Evolutionary conservation across 2,888 invertebrate genomes (phyloP), one percentile per base, ranked within the genome.

Genomic region (Machimus rusticus): DNA sequence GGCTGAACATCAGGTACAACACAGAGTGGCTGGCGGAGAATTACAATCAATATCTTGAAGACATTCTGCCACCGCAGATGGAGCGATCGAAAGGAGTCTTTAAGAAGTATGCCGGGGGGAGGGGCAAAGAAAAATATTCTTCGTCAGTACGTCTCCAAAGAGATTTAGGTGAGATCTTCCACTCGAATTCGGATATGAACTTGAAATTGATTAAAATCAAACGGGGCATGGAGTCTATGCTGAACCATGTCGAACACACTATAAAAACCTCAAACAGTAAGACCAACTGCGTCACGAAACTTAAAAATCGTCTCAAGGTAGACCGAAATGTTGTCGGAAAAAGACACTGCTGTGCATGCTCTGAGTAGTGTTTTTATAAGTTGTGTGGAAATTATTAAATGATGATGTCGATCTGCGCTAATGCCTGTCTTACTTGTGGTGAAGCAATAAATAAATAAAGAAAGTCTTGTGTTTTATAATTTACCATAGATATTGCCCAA

Each of bases 191-290:
- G 37, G 86, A 88, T 51, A 81, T 88, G 76, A 88, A 87, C 77
- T n/a, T 86, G 2, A 88, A 86, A 74, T 46, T 88, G 28, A 87
- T 88, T n/a, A 88, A 88, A 88, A 87, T 88, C 43, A 88, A 88
- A 74, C 55, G 88, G 39, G 86, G 87, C 57, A 57, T 88, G 37
- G 88, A 88, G 51, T 86, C 87, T 5, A 43, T 87, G 16, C 76
- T 88, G 76, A 81, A 88, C 19, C 82, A 87, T 28, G 82, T 88
- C n/a, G 88, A 87, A 39, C 55, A 76, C 28, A 88, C 86, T 4
- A 88, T 88, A 23, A 86, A 87, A 85, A 16, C 14, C 1, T 79
- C 43, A 23, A 86, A 86, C 2, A 46, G 34, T 78, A 87, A 23
- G 78, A 79, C 6, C 55, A 81, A 81, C 14, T 81, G 34, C 51